A percentile compares a stretch with the other conserved stretches of the same genome.
These are phyloP conservation scores for Sphenopsis melanotis DNA, from an alignment of 2,797 vertebrate genomes.

Conservation along the genomic window DNA sequence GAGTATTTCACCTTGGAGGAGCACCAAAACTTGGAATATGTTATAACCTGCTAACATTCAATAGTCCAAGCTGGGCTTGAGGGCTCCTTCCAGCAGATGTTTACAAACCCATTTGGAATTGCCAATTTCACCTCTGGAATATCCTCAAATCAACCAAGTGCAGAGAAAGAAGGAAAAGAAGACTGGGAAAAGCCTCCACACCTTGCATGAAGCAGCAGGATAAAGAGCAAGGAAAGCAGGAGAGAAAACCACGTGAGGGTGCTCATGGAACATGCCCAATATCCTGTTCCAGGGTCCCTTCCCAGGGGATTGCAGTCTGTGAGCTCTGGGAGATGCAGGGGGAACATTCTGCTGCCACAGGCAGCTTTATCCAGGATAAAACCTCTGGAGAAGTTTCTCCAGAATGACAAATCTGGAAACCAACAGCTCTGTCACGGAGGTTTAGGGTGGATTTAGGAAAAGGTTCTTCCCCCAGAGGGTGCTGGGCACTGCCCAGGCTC, in stretches of 20 bases:
- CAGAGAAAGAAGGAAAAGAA: background rate
- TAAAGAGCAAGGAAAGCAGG: background rate
- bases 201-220: background rate
- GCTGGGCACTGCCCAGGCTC: background rate
- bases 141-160: background rate
- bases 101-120: background rate
- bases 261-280: rapidly evolving
- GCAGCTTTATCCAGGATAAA: background rate
- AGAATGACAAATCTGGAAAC: background rate
- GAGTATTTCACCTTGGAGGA: background rate
- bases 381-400: background rate
- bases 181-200: background rate
- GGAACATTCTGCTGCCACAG: background rate
- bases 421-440: background rate
- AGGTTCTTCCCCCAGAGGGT: background rate
- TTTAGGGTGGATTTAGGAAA: rapidly evolving
- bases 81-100: background rate
- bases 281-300: rapidly evolving
- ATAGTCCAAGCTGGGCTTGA: rapidly evolving
- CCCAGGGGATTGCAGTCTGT: rapidly evolving
- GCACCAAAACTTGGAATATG: background rate
- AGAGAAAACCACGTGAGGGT: background rate
- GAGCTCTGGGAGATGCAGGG: background rate
- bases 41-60: background rate
- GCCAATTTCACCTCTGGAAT: background rate